Evolutionary conservation across 1,140 invertebrate genomes (phyloP).

Genomic region (Amyelois transitella): DNA sequence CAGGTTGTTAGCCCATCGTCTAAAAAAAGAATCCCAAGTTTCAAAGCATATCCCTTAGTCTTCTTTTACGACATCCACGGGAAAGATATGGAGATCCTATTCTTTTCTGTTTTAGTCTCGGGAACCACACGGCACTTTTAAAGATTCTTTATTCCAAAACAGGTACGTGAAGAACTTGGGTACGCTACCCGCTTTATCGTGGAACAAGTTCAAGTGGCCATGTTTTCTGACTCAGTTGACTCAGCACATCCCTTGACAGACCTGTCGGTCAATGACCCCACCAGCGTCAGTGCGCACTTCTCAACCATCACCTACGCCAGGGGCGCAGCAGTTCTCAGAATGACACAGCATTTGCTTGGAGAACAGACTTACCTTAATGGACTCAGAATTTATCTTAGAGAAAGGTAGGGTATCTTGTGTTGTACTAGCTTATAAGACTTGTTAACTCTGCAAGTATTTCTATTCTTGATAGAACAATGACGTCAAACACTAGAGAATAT

Average conservation of each 20-base stretch:
- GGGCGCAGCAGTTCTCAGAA: constrained; percentile 83
- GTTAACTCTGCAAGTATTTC: no score
- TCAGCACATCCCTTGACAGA: constrained; percentile 78
- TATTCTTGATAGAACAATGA: no score
- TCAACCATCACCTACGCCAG: constrained; percentile 77
- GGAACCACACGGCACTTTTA: no score
- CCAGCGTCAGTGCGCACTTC: constrained; percentile 74
- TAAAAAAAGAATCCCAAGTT: no score
- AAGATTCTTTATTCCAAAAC: background rate
- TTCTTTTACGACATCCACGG: no score
- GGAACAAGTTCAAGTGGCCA: constrained; percentile 78
- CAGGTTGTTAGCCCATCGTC: no score
- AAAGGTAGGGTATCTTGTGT: constrained; percentile 55
- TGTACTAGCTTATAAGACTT: no score
- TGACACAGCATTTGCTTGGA: constrained; percentile 82
- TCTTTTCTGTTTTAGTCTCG: no score
- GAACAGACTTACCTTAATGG: constrained; percentile 77
- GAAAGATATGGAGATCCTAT: no score
- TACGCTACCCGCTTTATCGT: constrained; percentile 76
- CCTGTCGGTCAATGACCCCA: constrained; percentile 57
- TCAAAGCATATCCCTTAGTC: no score
- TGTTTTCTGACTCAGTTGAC: constrained; percentile 79
- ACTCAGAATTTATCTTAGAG: constrained; percentile 75
- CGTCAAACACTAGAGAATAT: no score
- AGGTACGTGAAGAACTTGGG: constrained; percentile 64